phyloP scores from a whole-genome alignment of 2,113 vertebrate genomes.

The Prunella himalayana region DNA sequence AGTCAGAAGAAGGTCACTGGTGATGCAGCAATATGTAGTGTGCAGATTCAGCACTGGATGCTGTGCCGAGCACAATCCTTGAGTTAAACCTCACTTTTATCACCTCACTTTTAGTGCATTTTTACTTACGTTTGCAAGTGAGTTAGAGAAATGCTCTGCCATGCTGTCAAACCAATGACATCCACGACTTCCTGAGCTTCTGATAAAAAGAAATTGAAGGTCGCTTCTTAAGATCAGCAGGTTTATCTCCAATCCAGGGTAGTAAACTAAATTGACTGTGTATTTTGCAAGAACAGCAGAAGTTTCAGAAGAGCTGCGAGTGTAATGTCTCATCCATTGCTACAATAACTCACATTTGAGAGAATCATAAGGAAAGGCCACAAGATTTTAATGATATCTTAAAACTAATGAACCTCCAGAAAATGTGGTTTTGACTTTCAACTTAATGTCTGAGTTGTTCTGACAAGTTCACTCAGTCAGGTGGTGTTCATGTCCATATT shows the following conservation, averaged over 20 bases:
- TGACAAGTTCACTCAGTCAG: neutral
- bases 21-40: neutral
- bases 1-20: neutral
- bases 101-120: neutral
- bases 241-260: slow-evolving; percentile 36
- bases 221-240: slow-evolving; percentile 25
- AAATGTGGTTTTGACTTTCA: neutral
- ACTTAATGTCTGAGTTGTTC: neutral
- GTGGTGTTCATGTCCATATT: neutral
- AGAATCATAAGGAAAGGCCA: neutral
- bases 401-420: neutral
- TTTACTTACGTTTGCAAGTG: neutral
- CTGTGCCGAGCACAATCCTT: neutral
- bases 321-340: neutral
- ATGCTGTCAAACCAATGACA: neutral
- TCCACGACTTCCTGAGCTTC: neutral
- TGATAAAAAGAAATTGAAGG: slow-evolving; percentile 47
- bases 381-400: neutral
- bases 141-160: neutral
- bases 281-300: slow-evolving; percentile 25
- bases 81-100: neutral
- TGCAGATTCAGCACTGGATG: neutral
- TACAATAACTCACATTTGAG: neutral
- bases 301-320: neutral
- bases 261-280: slow-evolving; percentile 9